Evolutionary conservation across 2,113 vertebrate genomes (phyloP), one percentile per base, ranked within the genome.

Genomic region (Limnothrissa miodon): DNA sequence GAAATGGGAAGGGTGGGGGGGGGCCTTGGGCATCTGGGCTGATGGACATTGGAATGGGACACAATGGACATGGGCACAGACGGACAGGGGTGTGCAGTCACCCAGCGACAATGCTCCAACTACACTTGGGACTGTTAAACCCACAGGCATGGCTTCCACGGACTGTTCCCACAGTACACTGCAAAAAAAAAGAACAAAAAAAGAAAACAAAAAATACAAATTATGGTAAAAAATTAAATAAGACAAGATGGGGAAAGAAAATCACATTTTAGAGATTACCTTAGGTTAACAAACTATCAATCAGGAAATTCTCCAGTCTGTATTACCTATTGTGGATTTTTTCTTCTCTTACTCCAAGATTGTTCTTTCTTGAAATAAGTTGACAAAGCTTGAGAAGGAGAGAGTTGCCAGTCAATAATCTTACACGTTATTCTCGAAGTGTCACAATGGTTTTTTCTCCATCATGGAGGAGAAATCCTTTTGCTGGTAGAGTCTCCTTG

Each of bases 61-160:
- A 86, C 59, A 82, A 86, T 70, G 80, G 86, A 85, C 84, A 89
- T 85, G 85, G 78, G 80, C 48, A 84, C 39, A 23, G 82, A 83
- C 51, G 53, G 81, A 66, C 59, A 80, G 11, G 19, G 10, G 82
- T 85, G 89, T 23, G 83, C 81, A 78, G 81, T 88, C 87, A 86
- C 89, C 90, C 90, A 88, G 88, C 89, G 90, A 90, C 88, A 92
- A 92, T 89, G 92, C 93, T 92, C 91, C 87, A 90, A 93, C 90
- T 89, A 93, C 90, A 88, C 66, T 66, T 91, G 92, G 93, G 94
- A 95, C 94, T 94, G 95, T 95, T 95, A 94, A 85, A 87, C 89
- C 91, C 90, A 94, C 92, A 93, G 93, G 92, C 93, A 94, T 94
- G 94, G 93, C 94, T 94, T 95, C 93, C 92, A 94, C 89, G 92